Evolutionary conservation across 1,140 invertebrate genomes (phyloP), one percentile per base, ranked within the genome.

Genomic region (Drosophila elegans): DNA sequence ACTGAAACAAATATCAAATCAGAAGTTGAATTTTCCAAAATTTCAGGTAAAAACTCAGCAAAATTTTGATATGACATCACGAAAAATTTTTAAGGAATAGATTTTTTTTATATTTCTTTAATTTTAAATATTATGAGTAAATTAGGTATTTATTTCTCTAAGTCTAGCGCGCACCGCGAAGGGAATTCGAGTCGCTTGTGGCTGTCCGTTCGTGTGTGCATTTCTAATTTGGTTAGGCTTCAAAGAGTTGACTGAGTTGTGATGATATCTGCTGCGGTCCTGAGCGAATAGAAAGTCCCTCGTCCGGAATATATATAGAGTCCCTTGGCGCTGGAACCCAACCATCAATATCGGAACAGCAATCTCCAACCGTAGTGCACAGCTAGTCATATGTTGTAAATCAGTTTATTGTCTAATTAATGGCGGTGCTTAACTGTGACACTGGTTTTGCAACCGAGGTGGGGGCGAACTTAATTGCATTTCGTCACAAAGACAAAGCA

Each of bases 391-490:
- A 74, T 68, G 38, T 60, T 62, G 64, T 88, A 82, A 88, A 88
- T 88, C 79, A 67, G 56, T 83, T 88, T 77, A 83, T 83, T 80
- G 79, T 83, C 60, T 69, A 79, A 88, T 83, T 86, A 88, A 83
- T 77, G 56, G 7, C 13, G 44, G n/a, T 27, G 38, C 39, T 77
- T 49, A 55, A 57, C 27, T 44, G 46, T 36, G 49, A 4, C 29
- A 3, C 48, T 51, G n/a, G 36, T 52, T 52, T 34, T 21, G 49
- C 49, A 21, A 11, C 49, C 4, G 34, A 13, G 29, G 45, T 27
- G 16, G 38, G 45, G 41, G 29, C 16, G 36, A 63, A 39, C 60
- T 69, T 77, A 77, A 77, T 77, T 77, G 74, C 74, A 77, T 77
- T 77, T 77, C 41, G 45, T 46, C 72, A 66, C 39, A 57, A 55